Conservation (phyloP, 2,888 invertebrate species). For the Clanis bilineata region DNA sequence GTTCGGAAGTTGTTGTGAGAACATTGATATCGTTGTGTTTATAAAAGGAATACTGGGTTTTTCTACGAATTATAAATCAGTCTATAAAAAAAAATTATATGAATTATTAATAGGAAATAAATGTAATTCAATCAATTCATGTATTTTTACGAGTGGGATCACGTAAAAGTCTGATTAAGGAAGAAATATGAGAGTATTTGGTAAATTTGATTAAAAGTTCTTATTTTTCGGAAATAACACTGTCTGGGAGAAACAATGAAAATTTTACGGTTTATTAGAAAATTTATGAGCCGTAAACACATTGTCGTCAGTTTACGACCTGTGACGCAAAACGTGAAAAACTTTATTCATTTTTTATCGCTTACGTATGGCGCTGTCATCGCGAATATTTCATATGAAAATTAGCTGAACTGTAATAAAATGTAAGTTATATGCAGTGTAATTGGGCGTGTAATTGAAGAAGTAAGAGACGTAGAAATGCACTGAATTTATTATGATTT, state of each 20-base stretch:
- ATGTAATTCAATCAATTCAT: neutral
- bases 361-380: slow-evolving; percentile 13
- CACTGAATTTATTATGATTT: neutral
- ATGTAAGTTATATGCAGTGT: neutral
- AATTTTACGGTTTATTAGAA: slow-evolving; percentile 66
- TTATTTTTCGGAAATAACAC: slow-evolving; percentile 27
- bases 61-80: no score
- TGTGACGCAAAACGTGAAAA: slow-evolving; percentile 25
- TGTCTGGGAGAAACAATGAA: slow-evolving; percentile 47
- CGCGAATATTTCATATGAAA: slow-evolving; percentile 13
- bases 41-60: no score
- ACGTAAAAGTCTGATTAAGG: neutral
- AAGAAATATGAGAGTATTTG: neutral
- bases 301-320: slow-evolving; percentile 57
- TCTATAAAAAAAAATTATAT: no score
- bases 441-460: neutral
- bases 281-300: slow-evolving; percentile 67
- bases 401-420: slow-evolving; percentile 24
- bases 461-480: neutral
- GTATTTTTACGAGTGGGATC: neutral
- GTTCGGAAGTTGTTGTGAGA: neutral
- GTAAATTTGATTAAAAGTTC: slow-evolving; percentile 15
- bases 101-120: neutral
- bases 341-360: slow-evolving; percentile 22
- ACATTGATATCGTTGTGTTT: neutral